Base-by-base conservation (phyloP, 2,113 vertebrate species). In the Poecilia latipinna region DNA sequence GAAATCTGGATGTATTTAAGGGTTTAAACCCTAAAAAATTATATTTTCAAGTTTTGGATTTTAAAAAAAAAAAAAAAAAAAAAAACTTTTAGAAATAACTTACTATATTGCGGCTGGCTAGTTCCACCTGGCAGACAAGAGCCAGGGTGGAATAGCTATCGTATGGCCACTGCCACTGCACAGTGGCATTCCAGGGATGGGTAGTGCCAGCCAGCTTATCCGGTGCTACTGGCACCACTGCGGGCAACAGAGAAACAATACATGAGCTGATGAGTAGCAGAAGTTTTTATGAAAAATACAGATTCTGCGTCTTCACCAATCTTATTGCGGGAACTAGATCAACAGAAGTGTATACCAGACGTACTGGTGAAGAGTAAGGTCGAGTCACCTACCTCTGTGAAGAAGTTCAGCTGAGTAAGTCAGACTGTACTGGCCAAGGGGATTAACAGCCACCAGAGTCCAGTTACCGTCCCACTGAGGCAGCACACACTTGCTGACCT, bases 361-460 rank as follows among this genome's bases (percentile, higher is more conserved):
- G 19, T 12, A 33, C 62, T 44, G 44, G 3, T 62, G 37, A 33
- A 3, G 28, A 67, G 32, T 4, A 24, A 64, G 4, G 42, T 4
- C 26, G 3, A 67, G 61, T 22, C 1, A 37, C 80, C 17, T 76
- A 95, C 94, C 89, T 89, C 94, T 92, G 70, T 92, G 85, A 37
- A 57, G 65, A 61, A 95, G 72, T 61, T 89, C 85, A 37, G 91
- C 93, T 1, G 84, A 83, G 79, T 95, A 91, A 1, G 33, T 89
- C 22, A 94, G 83, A 79, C 65, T 87, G 71, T 88, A 70, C 8
- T 60, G 73, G 68, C 94, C 94, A 0, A 95, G 85, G 33, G 60
- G 54, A 87, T 95, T 95, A 69, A 19, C 65, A 42, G 92, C 94
- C 22, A 80, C 66, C 69, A 95, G 85, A n/a, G 91, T 94, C 90